A percentile compares a stretch with the other conserved stretches of the same genome.
Evolutionary conservation across 92 coral and sea anemone species (phyloP).

Genomic region (Virgularia gustaviana): DNA sequence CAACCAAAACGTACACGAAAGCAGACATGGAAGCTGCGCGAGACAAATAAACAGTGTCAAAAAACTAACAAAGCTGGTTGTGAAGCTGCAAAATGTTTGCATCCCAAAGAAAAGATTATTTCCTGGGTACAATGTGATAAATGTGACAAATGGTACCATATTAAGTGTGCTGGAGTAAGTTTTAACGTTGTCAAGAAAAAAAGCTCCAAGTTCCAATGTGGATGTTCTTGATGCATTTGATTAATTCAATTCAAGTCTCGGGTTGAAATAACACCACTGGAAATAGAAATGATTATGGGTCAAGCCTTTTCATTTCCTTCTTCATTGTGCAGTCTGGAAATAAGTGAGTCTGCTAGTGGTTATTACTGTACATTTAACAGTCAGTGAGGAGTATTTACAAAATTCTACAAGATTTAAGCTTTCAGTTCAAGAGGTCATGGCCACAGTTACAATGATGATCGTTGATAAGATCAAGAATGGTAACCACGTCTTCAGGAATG

Average conservation of each 20-base stretch:
- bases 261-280: too few species aligned
- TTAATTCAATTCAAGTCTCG: too few species aligned
- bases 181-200: slow-evolving; percentile 58
- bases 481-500: slow-evolving; percentile 84
- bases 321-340: too few species aligned
- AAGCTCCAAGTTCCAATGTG: slow-evolving; percentile 74
- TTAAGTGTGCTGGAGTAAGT: slow-evolving; percentile 74
- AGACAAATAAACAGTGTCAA: neutral
- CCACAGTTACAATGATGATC: slow-evolving; percentile 53
- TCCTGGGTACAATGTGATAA: slow-evolving; percentile 92
- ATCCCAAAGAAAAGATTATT: slow-evolving; percentile 64
- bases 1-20: slow-evolving; percentile 15
- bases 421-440: slow-evolving; percentile 29
- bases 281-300: too few species aligned
- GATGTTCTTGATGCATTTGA: slow-evolving; percentile 69
- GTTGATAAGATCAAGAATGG: slow-evolving; percentile 65
- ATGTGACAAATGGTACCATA: slow-evolving; percentile 83
- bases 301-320: too few species aligned
- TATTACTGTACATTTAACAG: too few species aligned
- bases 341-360: too few species aligned
- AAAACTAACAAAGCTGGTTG: slow-evolving; percentile 36
- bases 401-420: too few species aligned
- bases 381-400: too few species aligned
- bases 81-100: slow-evolving; percentile 65
- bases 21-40: slow-evolving; percentile 5